phyloP scores from a whole-genome alignment of 1,140 invertebrate genomes.

The Lepidotrigona ventralis region DNA sequence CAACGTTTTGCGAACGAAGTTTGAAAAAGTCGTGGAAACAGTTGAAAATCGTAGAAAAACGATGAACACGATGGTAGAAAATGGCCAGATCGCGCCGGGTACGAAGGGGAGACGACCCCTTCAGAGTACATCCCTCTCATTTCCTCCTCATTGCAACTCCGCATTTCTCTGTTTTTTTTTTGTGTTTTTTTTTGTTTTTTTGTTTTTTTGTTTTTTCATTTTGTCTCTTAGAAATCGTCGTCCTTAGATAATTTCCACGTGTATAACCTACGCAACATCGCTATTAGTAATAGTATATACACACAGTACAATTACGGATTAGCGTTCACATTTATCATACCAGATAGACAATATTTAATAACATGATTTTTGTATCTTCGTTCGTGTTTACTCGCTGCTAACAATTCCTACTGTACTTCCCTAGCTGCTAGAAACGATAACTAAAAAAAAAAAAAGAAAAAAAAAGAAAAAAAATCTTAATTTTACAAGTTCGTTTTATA shows the following conservation, averaged over 20 bases:
- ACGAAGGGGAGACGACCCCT: not conserved
- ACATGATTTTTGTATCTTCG: conserved; percentile 53
- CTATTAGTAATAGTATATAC: conserved; percentile 61
- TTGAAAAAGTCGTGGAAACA: conserved; percentile 14
- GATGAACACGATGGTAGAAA: conserved; percentile 37
- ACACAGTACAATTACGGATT: conserved; percentile 66
- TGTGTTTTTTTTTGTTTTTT: not conserved
- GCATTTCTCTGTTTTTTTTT: no score
- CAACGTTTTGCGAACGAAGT: not conserved
- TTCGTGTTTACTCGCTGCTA: conserved; percentile 52
- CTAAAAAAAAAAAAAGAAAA: conserved; percentile 49
- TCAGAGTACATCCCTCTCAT: not conserved
- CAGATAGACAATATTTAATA: conserved; percentile 64
- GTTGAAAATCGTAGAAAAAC: conserved; percentile 42
- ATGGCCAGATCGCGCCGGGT: not conserved
- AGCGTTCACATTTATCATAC: conserved; percentile 66
- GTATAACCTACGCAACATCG: conserved; percentile 52
- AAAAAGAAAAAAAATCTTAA: conserved; percentile 32
- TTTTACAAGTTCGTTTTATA: not conserved
- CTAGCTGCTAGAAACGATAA: conserved; percentile 59
- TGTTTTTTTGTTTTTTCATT: not conserved
- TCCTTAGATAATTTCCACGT: conserved; percentile 50
- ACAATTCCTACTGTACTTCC: conserved; percentile 63
- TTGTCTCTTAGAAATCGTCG: not conserved
- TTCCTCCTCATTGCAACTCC: not conserved